Evolutionary conservation across 1,140 invertebrate genomes (phyloP).

Genomic region (Bombus waltoni): DNA sequence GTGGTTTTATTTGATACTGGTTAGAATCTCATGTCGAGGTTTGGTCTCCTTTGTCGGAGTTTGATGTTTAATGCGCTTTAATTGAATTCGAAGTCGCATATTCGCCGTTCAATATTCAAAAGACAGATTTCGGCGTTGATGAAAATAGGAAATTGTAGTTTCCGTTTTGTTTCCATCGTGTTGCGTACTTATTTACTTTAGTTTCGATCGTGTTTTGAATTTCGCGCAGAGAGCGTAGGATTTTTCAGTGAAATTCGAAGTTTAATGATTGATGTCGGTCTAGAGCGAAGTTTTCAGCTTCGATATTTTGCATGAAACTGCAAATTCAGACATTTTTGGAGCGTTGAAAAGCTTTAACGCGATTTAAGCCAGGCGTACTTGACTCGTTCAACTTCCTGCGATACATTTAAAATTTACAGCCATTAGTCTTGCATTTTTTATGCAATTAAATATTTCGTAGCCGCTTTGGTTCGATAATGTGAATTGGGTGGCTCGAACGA

Average conservation of each 20-base stretch:
- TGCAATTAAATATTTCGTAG: neutral
- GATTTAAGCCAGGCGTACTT: neutral
- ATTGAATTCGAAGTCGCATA: neutral
- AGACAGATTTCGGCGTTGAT: neutral
- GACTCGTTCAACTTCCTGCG: neutral
- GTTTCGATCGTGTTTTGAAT: neutral
- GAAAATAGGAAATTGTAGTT: neutral
- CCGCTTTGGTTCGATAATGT: neutral
- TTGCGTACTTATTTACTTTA: neutral
- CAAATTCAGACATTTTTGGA: neutral
- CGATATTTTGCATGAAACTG: neutral
- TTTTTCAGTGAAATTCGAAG: neutral
- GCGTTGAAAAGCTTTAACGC: neutral
- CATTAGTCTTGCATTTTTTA: neutral
- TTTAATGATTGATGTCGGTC: neutral
- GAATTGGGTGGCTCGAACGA: neutral
- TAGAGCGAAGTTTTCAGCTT: neutral
- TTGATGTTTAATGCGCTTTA: conserved; percentile 23
- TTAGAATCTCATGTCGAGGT: neutral
- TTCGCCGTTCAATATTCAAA: neutral
- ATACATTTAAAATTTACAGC: neutral
- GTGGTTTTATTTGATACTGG: too few relatives aligned
- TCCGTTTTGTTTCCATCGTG: neutral
- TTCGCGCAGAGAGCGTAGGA: neutral
- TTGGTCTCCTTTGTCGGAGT: too few relatives aligned